Percentiles rank a stretch among this genome's conserved stretches.
Conservation (phyloP, 2,888 invertebrate species). For the Cryptus viduatorius region DNA sequence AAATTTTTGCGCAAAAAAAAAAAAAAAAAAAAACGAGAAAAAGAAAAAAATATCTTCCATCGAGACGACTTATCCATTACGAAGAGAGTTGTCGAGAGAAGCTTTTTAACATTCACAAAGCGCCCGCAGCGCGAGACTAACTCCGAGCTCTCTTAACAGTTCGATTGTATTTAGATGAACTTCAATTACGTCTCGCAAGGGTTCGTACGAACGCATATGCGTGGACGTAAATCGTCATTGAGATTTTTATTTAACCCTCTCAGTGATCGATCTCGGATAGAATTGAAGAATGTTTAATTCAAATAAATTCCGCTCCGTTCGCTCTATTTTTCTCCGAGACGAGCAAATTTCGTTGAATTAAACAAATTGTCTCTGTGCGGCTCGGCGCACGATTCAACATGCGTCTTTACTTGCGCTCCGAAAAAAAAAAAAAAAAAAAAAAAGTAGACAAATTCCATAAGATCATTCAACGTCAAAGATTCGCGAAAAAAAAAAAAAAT, state of each 20-base stretch:
- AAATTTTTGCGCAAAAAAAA: neutral
- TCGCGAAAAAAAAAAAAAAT: too few species aligned
- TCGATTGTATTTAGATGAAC: slow-evolving; percentile 62
- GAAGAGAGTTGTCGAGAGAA: neutral
- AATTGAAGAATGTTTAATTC: slow-evolving; percentile 10
- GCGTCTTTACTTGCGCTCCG: too few species aligned
- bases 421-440: too few species aligned
- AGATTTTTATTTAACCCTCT: slow-evolving; percentile 5
- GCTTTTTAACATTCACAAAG: neutral
- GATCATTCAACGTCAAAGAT: too few species aligned
- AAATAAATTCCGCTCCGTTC: neutral
- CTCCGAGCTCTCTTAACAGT: slow-evolving; percentile 33
- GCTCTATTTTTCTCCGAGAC: neutral
- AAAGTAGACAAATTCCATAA: too few species aligned
- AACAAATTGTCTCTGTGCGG: slow-evolving; percentile 32
- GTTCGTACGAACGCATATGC: slow-evolving; percentile 27
- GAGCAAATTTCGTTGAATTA: slow-evolving; percentile 1
- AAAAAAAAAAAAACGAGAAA: neutral
- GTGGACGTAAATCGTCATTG: slow-evolving; percentile 50
- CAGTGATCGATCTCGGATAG: slow-evolving; percentile 47
- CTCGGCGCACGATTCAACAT: neutral
- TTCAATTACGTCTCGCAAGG: slow-evolving; percentile 36
- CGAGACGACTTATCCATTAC: neutral
- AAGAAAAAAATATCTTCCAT: neutral
- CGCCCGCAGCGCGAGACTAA: neutral